Evolutionary conservation across 1,140 invertebrate species (phyloP), one percentile per base, ranked within the genome.

Genomic region (Drosophila chauvacae): DNA sequence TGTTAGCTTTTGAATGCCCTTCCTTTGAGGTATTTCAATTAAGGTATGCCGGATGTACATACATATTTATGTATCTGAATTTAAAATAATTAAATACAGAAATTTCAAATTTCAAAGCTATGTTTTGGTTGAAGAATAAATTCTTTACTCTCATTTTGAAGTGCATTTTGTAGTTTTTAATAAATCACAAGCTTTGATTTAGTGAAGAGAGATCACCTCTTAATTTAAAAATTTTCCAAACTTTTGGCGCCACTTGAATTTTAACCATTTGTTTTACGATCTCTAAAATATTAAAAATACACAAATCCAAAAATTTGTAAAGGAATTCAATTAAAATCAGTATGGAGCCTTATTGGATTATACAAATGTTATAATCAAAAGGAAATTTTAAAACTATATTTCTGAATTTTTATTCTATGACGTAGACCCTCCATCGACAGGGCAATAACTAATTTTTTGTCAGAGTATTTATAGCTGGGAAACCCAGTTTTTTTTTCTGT

Each of bases 1-100:
- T 59, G 35, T 51, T 59, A 18, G 47, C 23, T 60, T 37, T 51
- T 9, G n/a, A 18, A 42, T 71, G 41, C 51, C 48, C 45, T 76
- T 51, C 45, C 10, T 37, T 7, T 28, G 0, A n/a, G 20, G 39
- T 65, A 62, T 65, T n/a, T 3, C 44, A 42, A 44, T 35, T 62
- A 28, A 6, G 13, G 20, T 23, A 26, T 55, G 11, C 41, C n/a
- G 23, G 23, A 23, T 23, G 23, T 23, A 23, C n/a, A n/a, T n/a
- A n/a, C n/a, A n/a, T n/a, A n/a, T n/a, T n/a, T n/a, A 23, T 23
- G 23, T 28, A 28, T 28, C 28, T 20, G 20, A 20, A 20, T 20
- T 20, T 20, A 20, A 7, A 30, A 7, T 30, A 30, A 30, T 7
- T 30, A 30, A 30, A 30, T 30, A 7, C 28, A 7, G 28, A 30